These are phyloP conservation scores for Oriolus oriolus DNA, from an alignment of 2,113 vertebrate genomes.

Conservation along the genomic window DNA sequence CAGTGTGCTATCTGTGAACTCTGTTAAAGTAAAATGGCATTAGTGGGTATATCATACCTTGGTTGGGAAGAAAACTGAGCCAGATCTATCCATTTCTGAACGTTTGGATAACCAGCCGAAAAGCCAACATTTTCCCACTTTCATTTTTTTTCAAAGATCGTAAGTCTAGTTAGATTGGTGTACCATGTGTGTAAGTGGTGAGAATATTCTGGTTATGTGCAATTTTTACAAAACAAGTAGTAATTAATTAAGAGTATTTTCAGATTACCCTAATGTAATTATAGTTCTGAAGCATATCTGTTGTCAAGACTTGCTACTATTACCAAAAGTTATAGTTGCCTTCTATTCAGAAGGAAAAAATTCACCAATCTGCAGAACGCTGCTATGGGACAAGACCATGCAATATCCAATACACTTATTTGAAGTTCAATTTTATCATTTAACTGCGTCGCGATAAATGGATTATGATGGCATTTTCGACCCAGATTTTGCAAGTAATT, in stretches of 20 bases:
- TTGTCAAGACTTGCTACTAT: background rate
- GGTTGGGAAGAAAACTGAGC: background rate
- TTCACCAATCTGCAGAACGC: background rate
- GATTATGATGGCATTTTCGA: conserved; percentile 13
- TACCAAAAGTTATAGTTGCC: background rate
- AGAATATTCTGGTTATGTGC: background rate
- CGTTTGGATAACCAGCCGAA: background rate
- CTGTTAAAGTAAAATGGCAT: background rate
- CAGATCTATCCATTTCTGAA: background rate
- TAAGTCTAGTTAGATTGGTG: background rate
- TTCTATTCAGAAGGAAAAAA: background rate
- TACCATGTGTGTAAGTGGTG: background rate
- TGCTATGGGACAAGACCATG: background rate
- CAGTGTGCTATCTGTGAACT: background rate
- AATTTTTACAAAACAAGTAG: background rate
- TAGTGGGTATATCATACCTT: background rate
- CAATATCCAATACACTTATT: background rate
- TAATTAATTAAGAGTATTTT: background rate
- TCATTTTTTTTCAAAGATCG: background rate
- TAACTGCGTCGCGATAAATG: background rate
- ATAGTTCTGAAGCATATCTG: background rate
- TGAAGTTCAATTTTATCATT: background rate
- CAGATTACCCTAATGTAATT: background rate
- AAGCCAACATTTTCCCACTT: background rate
- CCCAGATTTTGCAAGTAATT: background rate